Evolutionary conservation across 2,888 invertebrate species (phyloP), one percentile per base, ranked within the genome.

Genomic region (Drosophila bunnanda): DNA sequence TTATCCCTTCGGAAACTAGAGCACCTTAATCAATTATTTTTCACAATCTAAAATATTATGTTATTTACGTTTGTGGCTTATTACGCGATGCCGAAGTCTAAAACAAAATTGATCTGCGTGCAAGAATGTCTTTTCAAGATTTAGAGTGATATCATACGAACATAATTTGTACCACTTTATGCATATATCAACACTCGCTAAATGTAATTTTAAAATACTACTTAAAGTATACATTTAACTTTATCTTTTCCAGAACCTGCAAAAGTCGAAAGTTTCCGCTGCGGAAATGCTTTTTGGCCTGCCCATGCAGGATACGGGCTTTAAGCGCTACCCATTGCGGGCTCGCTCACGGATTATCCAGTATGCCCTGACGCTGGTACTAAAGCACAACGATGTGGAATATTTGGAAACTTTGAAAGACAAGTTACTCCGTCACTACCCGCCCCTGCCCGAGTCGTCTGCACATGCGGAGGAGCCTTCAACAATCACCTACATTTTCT

Each of bases 251-350:
- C 90, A 96, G 96, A 96, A 95, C 92, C 93, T 96, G 69, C 96
- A 96, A 92, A 97, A 97, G 92, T 95, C 96, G 54, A 96, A 97
- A 93, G 95, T 95, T 12, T 97, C 97, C 25, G 93, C 96, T 53
- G 95, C 97, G 1, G 98, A 99, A 93, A 95, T 99, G 93, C 93
- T 98, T 13, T 98, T 99, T 91, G 99, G 99, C 7, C 95, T 99
- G 94, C 96, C 96, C 77, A 94, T 98, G 88, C 95, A 96, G 78
- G 97, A 98, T 90, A 96, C 98, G 0, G 98, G 98, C 4, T 94
- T 98, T 65, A 97, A 97, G 91, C 93, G 97, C 41, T 97, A 97
- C 92, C 98, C 97, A 1, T 93, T 98, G 50, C 94, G 97, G 38
- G 95, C 96, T 32, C 94, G 98, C 2, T 96, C 97, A 72, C 94